phyloP scores from a whole-genome alignment of 2,113 vertebrate species.

The Steatornis caripensis region DNA sequence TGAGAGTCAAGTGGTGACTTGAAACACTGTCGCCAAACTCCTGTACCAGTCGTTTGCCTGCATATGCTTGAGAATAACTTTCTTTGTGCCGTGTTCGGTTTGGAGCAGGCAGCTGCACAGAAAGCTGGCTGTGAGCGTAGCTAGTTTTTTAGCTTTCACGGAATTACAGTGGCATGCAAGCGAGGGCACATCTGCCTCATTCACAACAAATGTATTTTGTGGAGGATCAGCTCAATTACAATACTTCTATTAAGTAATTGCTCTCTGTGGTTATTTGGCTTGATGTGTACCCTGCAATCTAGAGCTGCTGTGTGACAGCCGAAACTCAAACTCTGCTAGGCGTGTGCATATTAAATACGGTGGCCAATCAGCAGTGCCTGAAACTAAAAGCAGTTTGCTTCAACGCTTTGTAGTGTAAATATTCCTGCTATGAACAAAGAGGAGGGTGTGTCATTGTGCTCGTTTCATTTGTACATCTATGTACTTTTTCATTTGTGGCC shows the following conservation, averaged over 20 bases:
- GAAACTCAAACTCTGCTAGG: background rate
- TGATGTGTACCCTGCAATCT: background rate
- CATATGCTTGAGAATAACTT: background rate
- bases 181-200: background rate
- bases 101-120: background rate
- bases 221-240: background rate
- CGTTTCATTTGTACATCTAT: background rate
- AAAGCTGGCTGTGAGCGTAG: background rate
- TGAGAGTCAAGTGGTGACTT: background rate
- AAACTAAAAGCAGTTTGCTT: constrained; percentile 35
- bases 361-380: constrained; percentile 8
- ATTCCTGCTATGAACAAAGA: constrained; percentile 50
- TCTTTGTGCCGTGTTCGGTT: background rate
- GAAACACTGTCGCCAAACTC: background rate
- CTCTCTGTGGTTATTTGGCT: background rate
- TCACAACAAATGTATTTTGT: background rate
- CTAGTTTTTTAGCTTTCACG: background rate
- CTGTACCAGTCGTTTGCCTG: background rate
- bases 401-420: constrained; percentile 50
- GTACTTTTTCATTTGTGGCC: background rate
- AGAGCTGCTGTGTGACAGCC: background rate
- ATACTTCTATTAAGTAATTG: background rate
- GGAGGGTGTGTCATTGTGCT: constrained; percentile 33
- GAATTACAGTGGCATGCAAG: background rate
- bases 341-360: background rate